Evolutionary conservation across 2,113 vertebrate species (phyloP), one percentile per base, ranked within the genome.

Genomic region (Neotoma lepida): DNA sequence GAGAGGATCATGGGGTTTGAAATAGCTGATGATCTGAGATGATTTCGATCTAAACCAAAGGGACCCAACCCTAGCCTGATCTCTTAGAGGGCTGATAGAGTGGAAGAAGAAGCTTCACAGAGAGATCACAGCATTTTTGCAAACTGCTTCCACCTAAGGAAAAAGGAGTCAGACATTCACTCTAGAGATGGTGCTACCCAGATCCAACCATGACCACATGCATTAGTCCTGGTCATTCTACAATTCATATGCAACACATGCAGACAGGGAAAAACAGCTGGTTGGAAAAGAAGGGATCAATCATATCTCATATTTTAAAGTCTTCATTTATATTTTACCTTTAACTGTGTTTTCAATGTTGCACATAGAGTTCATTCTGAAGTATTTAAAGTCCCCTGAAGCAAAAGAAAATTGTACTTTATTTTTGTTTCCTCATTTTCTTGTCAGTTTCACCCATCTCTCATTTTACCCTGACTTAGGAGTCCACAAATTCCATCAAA

Each of bases 391-490:
- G 51, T 10, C 51, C 51, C 51, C 51, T 51, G 12, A 51, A 51
- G 14, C 51, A 51, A 51, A 51, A 51, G 12, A 51, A 51, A 51
- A 51, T 51, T 51, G 14, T 14, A 51, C 51, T 51, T 51, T 51
- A 14, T 51, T 51, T 51, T 51, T 51, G 51, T 51, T 51, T 51
- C 51, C 51, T 97, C 35, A 97, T 93, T 51, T 93, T 94, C 96
- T 97, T 96, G 51, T 71, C 2, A 26, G 5, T 84, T 95, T 90
- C 61, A 1, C 81, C 58, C 87, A 18, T 33, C 96, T 97, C 96
- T 90, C 95, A 63, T 91, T 97, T 98, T 98, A 99, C 78, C 98
- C 99, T 0, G 99, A 99, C 51, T 51, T 51, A 51, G 51, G 51
- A 51, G 51, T 51, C 51, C 51, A 51, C 51, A 51, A 13, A 51